Percentiles rank a stretch among this genome's conserved stretches.
phyloP scores from a whole-genome alignment of 2,113 vertebrate genomes.

The Oxyruncus cristatus region DNA sequence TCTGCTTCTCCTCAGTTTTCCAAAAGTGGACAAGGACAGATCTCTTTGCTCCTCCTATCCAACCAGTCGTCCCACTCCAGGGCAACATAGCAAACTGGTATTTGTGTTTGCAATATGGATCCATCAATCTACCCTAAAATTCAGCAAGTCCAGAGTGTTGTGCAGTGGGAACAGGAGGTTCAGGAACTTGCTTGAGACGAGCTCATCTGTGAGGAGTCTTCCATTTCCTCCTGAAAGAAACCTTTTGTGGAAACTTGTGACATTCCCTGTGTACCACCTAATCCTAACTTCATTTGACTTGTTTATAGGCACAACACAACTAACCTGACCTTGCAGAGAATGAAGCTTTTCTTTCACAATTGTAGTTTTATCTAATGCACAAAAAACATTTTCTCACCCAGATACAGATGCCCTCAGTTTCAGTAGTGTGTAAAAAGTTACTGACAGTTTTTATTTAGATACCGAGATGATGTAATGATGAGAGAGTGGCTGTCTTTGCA shows the following conservation, averaged over 20 bases:
- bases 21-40: not conserved
- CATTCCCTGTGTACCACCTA: not conserved
- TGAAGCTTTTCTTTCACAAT: not conserved
- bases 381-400: not conserved
- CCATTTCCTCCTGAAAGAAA: not conserved
- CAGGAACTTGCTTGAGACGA: not conserved
- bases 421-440: not conserved
- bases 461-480: not conserved
- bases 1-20: not conserved
- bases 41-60: not conserved
- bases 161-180: not conserved
- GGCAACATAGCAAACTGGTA: not conserved
- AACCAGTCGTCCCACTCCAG: not conserved
- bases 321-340: not conserved
- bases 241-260: not conserved
- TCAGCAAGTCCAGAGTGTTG: not conserved
- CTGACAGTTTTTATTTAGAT: not conserved
- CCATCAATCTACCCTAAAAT: not conserved
- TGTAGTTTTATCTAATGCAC: not conserved
- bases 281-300: not conserved
- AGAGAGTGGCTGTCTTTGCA: not conserved
- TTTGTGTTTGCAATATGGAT: not conserved
- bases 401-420: not conserved
- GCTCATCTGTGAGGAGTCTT: not conserved
- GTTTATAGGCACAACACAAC: not conserved